Conservation (phyloP, 2,797 vertebrate species). For the Mormyrus hasselquistii region DNA sequence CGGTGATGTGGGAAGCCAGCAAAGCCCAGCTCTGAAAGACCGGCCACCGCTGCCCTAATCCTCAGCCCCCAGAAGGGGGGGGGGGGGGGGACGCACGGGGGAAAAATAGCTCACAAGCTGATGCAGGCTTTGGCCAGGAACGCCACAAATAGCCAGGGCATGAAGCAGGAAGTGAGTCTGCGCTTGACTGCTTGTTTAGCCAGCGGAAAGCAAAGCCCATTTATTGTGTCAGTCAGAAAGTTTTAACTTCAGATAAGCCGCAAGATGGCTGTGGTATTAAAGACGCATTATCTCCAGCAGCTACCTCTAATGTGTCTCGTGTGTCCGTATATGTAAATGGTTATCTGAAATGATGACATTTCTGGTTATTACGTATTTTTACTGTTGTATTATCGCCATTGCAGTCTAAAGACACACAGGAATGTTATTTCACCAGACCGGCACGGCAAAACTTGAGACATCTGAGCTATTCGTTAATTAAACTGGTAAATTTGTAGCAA, state of each 20-base stretch:
- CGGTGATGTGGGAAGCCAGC: not conserved
- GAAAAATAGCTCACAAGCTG: not conserved
- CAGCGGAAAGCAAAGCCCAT: not conserved
- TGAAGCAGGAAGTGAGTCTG: not conserved
- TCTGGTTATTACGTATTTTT: not conserved
- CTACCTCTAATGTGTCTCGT: not conserved
- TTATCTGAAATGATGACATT: not conserved
- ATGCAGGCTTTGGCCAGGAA: not conserved
- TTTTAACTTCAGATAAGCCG: not conserved
- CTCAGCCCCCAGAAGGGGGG: not conserved
- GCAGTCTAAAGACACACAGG: not conserved
- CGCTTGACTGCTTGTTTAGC: not conserved
- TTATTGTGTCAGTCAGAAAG: not conserved
- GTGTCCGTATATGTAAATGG: not conserved
- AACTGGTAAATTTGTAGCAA: not conserved
- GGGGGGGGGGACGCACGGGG: not conserved
- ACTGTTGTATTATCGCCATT: not conserved
- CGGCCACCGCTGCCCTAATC: not conserved
- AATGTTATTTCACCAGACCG: not conserved
- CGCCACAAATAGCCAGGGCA: not conserved
- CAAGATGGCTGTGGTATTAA: not conserved
- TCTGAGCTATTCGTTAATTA: not conserved
- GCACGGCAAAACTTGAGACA: not conserved
- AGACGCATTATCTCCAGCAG: not conserved
- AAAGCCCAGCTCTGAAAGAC: not conserved